These are phyloP conservation scores for Macquaria australasica DNA, from an alignment of 2,113 vertebrate genomes.

Conservation along the genomic window DNA sequence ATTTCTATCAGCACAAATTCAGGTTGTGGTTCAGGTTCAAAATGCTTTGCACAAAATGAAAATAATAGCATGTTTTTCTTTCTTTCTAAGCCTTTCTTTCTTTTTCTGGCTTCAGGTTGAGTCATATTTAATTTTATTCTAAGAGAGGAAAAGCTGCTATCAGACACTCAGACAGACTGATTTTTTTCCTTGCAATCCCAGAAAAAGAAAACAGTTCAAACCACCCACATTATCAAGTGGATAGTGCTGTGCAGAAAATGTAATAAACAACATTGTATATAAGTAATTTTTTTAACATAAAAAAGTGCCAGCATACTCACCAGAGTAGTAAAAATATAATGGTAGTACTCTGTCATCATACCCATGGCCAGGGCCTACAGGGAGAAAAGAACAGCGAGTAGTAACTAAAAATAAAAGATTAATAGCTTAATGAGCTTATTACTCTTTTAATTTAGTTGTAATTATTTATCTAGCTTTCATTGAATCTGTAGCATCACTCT, in stretches of 20 bases:
- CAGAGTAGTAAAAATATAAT: conserved; percentile 99
- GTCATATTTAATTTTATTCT: conserved; percentile 48
- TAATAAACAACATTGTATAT: neutral
- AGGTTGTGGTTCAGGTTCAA: conserved; percentile 20
- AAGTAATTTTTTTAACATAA: conserved; percentile 26
- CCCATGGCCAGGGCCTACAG: conserved; percentile 98
- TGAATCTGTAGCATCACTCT: conserved; percentile 10
- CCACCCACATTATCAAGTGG: neutral
- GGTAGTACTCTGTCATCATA: conserved; percentile 99
- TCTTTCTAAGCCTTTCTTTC: conserved; percentile 25
- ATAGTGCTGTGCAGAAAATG: neutral
- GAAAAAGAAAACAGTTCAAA: conserved; percentile 13
- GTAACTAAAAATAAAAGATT: conserved; percentile 35
- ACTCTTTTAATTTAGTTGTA: neutral
- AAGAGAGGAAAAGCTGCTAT: conserved; percentile 41
- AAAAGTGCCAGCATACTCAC: conserved; percentile 83
- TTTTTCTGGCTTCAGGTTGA: conserved; percentile 19
- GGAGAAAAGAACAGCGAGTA: conserved; percentile 61
- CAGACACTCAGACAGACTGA: conserved; percentile 38
- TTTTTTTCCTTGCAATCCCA: conserved; percentile 25
- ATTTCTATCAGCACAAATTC: conserved; percentile 39
- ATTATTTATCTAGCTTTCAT: conserved; percentile 27
- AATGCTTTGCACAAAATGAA: conserved; percentile 24
- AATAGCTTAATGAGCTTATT: conserved; percentile 29
- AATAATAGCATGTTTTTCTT: conserved; percentile 26